These are phyloP conservation scores for Podargus strigoides DNA, from an alignment of 2,797 vertebrate genomes.

Conservation along the genomic window DNA sequence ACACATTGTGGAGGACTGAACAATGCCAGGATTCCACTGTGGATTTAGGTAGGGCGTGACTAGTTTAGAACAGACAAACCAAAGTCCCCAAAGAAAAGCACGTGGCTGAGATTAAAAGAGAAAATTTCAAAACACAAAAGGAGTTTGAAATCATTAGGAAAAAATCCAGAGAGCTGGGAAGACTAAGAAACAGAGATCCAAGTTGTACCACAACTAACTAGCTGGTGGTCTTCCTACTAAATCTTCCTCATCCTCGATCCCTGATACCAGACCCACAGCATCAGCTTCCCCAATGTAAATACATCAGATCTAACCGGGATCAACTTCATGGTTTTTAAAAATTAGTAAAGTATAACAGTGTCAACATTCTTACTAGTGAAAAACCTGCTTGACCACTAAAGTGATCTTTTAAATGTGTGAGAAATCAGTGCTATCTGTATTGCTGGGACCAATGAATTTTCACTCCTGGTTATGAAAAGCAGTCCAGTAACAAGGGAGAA, in stretches of 20 bases:
- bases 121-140: not conserved
- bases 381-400: not conserved
- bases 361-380: not conserved
- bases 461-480: not conserved
- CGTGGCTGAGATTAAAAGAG: not conserved
- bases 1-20: not conserved
- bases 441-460: not conserved
- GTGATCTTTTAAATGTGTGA: not conserved
- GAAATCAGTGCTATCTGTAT: not conserved
- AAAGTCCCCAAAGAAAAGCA: not conserved
- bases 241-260: not conserved
- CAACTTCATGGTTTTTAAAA: not conserved
- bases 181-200: not conserved
- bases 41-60: not conserved
- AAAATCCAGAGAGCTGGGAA: not conserved
- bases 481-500: not conserved
- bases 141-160: not conserved
- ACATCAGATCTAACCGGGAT: not conserved
- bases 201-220: not conserved
- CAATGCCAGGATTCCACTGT: not conserved
- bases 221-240: not conserved
- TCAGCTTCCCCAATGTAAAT: not conserved
- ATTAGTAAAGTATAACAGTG: not conserved
- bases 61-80: not conserved
- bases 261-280: not conserved